Conservation (phyloP, 2,888 invertebrate genomes). For the Synanthedon myopaeformis region DNA sequence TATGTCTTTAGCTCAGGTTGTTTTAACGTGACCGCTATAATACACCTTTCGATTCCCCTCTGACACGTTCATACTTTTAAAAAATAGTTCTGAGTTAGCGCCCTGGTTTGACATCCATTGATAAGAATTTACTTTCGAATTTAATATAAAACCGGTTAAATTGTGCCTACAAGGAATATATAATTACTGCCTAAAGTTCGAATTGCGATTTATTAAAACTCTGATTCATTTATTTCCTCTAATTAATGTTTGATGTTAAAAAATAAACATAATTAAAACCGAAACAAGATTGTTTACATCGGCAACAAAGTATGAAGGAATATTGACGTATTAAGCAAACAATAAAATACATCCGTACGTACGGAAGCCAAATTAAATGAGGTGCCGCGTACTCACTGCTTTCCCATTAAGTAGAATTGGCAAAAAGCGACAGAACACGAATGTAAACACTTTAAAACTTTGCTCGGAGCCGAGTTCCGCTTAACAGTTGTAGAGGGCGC, state of each 20-base stretch:
- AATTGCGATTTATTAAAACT: no score
- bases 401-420: constrained; percentile 60
- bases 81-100: no score
- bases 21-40: no score
- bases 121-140: no score
- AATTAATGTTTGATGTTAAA: not conserved
- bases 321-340: constrained; percentile 45
- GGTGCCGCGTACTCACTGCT: constrained; percentile 46
- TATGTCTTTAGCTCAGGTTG: no score
- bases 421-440: constrained; percentile 65
- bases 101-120: no score
- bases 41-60: no score
- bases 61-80: no score
- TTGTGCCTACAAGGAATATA: no score
- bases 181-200: no score
- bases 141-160: no score
- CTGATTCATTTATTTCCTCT: no score
- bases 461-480: constrained; percentile 41
- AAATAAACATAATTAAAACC: constrained; percentile 2
- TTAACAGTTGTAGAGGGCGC: constrained; percentile 48
- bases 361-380: constrained; percentile 47
- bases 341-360: constrained; percentile 32
- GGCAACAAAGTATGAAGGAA: constrained; percentile 13
- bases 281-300: constrained; percentile 6
- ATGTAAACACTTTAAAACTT: constrained; percentile 68